Evolutionary conservation across 2,888 invertebrate genomes (phyloP).

Genomic region (Volucella zonaria): DNA sequence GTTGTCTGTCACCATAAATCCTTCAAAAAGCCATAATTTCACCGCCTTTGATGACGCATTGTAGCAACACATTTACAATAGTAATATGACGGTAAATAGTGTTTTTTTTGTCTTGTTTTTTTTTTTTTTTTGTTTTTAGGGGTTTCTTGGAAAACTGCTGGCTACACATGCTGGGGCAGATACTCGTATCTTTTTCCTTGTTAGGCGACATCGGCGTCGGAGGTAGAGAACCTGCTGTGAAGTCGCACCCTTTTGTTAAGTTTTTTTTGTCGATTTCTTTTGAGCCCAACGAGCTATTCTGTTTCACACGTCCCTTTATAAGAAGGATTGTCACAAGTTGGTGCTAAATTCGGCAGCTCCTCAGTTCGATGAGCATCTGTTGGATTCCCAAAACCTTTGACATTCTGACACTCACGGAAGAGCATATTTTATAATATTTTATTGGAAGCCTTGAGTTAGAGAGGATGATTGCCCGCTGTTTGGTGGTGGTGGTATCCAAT

Average conservation of each 20-base stretch:
- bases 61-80: slow-evolving; percentile 30
- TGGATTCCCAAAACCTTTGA: slow-evolving; percentile 19
- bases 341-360: slow-evolving; percentile 40
- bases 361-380: slow-evolving; percentile 9
- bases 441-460: slow-evolving; percentile 7
- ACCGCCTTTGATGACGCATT: slow-evolving; percentile 36
- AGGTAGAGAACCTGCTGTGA: slow-evolving; percentile 48
- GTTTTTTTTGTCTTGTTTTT: slow-evolving; percentile 2
- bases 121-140: neutral
- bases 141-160: slow-evolving; percentile 13
- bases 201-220: neutral
- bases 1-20: slow-evolving; percentile 37
- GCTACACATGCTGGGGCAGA: slow-evolving; percentile 40
- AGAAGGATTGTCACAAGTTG: neutral
- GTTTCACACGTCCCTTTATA: slow-evolving; percentile 23
- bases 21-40: slow-evolving; percentile 41
- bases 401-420: slow-evolving; percentile 26
- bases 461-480: slow-evolving; percentile 43
- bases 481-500: slow-evolving; percentile 20
- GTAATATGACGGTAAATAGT: slow-evolving; percentile 47
- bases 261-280: neutral
- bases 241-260: slow-evolving; percentile 42
- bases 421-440: slow-evolving; percentile 35
- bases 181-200: neutral
- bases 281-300: slow-evolving; percentile 27